These are phyloP conservation scores for Ariopsis seemanni DNA, from an alignment of 2,113 vertebrate genomes.

Conservation along the genomic window DNA sequence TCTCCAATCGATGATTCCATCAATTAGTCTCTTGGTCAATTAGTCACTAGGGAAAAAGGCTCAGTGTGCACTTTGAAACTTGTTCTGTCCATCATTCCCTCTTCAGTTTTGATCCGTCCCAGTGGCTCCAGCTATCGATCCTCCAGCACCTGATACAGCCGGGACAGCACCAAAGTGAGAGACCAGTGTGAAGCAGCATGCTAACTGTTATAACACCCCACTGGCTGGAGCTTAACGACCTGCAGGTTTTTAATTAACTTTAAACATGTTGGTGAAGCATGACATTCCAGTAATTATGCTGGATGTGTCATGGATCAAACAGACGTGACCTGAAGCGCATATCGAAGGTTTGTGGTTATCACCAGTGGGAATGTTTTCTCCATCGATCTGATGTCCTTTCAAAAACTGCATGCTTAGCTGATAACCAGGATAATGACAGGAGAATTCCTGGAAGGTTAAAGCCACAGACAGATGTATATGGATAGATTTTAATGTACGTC, in stretches of 20 bases:
- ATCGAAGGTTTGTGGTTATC: not conserved
- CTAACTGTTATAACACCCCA: not conserved
- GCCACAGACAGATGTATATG: not conserved
- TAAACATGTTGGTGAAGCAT: not conserved
- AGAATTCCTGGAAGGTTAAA: not conserved
- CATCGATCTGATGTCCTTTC: not conserved
- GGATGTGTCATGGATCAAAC: not conserved
- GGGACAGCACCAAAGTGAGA: not conserved
- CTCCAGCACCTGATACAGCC: not conserved
- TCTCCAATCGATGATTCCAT: slow-evolving; percentile 51
- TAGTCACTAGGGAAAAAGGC: slow-evolving; percentile 42
- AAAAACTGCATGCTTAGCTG: not conserved
- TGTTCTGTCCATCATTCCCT: slow-evolving; percentile 38
- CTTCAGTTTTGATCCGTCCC: slow-evolving; percentile 31
- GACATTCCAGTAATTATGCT: not conserved
- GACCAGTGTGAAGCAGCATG: not conserved
- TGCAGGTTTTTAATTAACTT: not conserved
- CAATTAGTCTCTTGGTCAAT: slow-evolving; percentile 57
- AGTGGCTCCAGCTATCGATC: slow-evolving; percentile 18
- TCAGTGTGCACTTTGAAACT: slow-evolving; percentile 36
- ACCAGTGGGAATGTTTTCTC: not conserved
- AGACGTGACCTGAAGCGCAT: not conserved
- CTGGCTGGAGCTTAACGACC: not conserved
- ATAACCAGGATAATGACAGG: not conserved
- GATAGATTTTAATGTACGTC: not conserved